Evolutionary conservation across 2,888 invertebrate genomes (phyloP).

Genomic region (Anoplius nigerrimus): DNA sequence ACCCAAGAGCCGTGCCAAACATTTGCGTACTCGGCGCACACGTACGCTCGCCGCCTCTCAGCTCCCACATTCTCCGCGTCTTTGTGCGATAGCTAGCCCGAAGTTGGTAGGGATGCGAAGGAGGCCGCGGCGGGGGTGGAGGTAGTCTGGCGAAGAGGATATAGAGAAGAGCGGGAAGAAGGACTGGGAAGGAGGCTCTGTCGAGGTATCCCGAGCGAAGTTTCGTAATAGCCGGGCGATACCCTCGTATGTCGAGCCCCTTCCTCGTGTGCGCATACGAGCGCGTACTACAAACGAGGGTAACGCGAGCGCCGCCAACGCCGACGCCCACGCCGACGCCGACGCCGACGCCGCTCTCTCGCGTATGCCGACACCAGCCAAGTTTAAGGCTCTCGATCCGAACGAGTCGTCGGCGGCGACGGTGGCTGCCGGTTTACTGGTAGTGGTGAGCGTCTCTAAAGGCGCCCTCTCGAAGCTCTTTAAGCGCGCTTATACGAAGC

Average conservation of each 20-base stretch:
- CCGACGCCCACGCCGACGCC: too few relatives aligned
- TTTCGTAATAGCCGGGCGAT: constrained; percentile 37
- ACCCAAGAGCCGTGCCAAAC: constrained; percentile 51
- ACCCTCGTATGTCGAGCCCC: constrained; percentile 20
- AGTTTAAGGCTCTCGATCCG: too few relatives aligned
- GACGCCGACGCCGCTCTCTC: too few relatives aligned
- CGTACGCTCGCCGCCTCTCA: neutral
- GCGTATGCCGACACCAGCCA: too few relatives aligned
- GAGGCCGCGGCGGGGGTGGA: too few relatives aligned
- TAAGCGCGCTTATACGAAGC: constrained; percentile 10
- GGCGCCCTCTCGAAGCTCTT: constrained; percentile 12
- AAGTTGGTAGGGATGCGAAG: too few relatives aligned
- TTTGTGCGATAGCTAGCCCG: constrained; percentile 46
- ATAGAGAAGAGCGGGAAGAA: too few relatives aligned
- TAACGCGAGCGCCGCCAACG: too few relatives aligned
- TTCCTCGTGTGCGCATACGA: neutral
- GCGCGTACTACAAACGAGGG: neutral
- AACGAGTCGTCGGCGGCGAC: too few relatives aligned
- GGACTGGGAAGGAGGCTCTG: constrained; percentile 15
- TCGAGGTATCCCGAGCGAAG: constrained; percentile 30
- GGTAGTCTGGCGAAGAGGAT: neutral
- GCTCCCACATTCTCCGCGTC: constrained; percentile 36
- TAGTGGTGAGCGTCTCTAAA: neutral
- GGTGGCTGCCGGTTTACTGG: too few relatives aligned
- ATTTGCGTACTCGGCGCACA: constrained; percentile 39